A percentile compares a stretch with the other conserved stretches of the same genome.
phyloP scores from a whole-genome alignment of 2,113 vertebrate genomes.

The Sorex fumeus region DNA sequence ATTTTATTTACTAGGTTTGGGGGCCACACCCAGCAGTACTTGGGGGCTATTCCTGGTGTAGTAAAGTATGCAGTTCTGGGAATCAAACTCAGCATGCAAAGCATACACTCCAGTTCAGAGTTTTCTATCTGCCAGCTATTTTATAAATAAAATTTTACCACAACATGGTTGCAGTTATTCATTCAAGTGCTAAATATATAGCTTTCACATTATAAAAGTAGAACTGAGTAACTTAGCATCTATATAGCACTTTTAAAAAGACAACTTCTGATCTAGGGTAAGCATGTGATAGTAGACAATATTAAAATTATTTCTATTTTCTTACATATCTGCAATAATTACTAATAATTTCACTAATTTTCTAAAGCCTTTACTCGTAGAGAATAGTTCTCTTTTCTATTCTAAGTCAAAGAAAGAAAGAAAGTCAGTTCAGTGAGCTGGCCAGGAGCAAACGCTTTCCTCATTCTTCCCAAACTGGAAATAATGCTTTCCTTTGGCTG shows the following conservation, averaged over 20 bases:
- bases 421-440: not conserved
- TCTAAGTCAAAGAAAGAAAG: not conserved
- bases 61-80: too few relatives aligned
- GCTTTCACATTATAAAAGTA: not conserved
- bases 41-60: too few relatives aligned
- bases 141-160: slow-evolving; percentile 36
- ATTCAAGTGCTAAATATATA: not conserved
- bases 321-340: slow-evolving; percentile 26
- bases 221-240: not conserved
- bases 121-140: too few relatives aligned
- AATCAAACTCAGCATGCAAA: too few relatives aligned
- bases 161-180: not conserved
- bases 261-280: slow-evolving; percentile 1
- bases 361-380: slow-evolving; percentile 30
- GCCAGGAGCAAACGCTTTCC: slow-evolving; percentile 6
- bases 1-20: not conserved
- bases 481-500: slow-evolving; percentile 47
- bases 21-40: too few relatives aligned
- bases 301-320: slow-evolving; percentile 54
- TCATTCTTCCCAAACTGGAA: slow-evolving; percentile 43
- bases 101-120: too few relatives aligned
- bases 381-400: slow-evolving; percentile 9
- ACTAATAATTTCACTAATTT: slow-evolving; percentile 33
- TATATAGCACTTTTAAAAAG: not conserved
- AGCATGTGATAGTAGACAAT: not conserved